phyloP scores from a whole-genome alignment of 2,888 invertebrate species.

The Drosophila atroscutellata region DNA sequence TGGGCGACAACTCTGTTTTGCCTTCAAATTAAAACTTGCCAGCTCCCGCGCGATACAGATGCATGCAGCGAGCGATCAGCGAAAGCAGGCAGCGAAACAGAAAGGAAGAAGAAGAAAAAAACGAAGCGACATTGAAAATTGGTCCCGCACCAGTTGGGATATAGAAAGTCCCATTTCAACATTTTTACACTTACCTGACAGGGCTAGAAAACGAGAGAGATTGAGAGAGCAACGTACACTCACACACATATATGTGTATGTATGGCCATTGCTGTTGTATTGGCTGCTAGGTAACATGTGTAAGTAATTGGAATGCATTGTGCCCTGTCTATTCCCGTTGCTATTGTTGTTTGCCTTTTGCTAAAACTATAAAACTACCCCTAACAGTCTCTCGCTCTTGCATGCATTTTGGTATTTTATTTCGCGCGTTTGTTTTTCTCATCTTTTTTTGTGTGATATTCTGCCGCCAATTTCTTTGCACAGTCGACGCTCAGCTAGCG shows the following conservation, averaged over 20 bases:
- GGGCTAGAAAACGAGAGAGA: slow-evolving; percentile 2
- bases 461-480: slow-evolving; percentile 67
- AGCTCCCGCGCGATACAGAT: slow-evolving; percentile 39
- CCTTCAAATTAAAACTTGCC: slow-evolving; percentile 23
- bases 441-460: slow-evolving; percentile 35
- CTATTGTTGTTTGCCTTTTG: slow-evolving; percentile 3
- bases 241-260: slow-evolving; percentile 5
- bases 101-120: slow-evolving; percentile 6
- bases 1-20: slow-evolving; percentile 30
- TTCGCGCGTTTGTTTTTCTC: slow-evolving; percentile 39
- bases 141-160: slow-evolving; percentile 47
- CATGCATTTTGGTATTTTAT: slow-evolving; percentile 35
- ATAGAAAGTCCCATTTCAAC: slow-evolving; percentile 37
- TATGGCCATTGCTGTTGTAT: slow-evolving; percentile 7
- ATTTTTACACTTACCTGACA: slow-evolving; percentile 32
- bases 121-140: slow-evolving; percentile 31
- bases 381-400: slow-evolving; percentile 10
- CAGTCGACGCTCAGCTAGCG: slow-evolving; percentile 55
- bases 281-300: slow-evolving; percentile 57
- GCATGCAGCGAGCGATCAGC: slow-evolving; percentile 1
- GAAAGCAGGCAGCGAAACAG: slow-evolving; percentile 20
- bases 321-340: slow-evolving; percentile 21
- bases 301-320: slow-evolving; percentile 67
- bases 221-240: slow-evolving; percentile 7
- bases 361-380: slow-evolving; percentile 58